A percentile compares a stretch with the other conserved stretches of the same genome.
Evolutionary conservation across 2,888 invertebrate genomes (phyloP).

Genomic region (Tetheella fluctuosa): DNA sequence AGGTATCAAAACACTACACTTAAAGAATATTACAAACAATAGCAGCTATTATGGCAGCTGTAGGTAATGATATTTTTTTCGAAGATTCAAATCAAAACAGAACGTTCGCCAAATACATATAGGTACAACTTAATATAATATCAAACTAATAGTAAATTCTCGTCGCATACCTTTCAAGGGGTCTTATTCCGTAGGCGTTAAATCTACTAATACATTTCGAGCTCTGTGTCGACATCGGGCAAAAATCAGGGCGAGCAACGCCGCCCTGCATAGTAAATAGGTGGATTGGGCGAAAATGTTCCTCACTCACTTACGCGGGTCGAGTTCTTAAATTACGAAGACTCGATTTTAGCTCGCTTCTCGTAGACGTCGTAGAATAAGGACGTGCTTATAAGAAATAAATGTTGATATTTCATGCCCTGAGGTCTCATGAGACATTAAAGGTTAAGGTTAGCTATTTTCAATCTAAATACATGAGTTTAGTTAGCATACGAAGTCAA

Average conservation of each 20-base stretch:
- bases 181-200: constrained; percentile 72
- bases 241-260: constrained; percentile 76
- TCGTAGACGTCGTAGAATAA: neutral
- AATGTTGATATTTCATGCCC: constrained; percentile 26
- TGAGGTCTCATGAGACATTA: neutral
- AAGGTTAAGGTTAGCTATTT: constrained; percentile 1
- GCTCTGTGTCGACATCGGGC: constrained; percentile 72
- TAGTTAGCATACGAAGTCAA: too few relatives aligned
- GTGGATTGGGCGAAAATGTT: constrained; percentile 40
- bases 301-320: constrained; percentile 34
- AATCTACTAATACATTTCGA: constrained; percentile 80
- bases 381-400: constrained; percentile 24
- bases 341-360: constrained; percentile 5
- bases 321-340: constrained; percentile 36
- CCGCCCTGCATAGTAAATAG: constrained; percentile 79
- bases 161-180: constrained; percentile 62
- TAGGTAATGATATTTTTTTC: too few relatives aligned
- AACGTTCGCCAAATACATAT: neutral
- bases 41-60: too few relatives aligned
- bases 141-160: constrained; percentile 65
- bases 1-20: too few relatives aligned
- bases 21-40: too few relatives aligned
- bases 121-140: constrained; percentile 13
- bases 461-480: too few relatives aligned
- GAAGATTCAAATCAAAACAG: neutral